Evolutionary conservation across 2,888 invertebrate genomes (phyloP), one percentile per base, ranked within the genome.

Genomic region (Biston stratarius): DNA sequence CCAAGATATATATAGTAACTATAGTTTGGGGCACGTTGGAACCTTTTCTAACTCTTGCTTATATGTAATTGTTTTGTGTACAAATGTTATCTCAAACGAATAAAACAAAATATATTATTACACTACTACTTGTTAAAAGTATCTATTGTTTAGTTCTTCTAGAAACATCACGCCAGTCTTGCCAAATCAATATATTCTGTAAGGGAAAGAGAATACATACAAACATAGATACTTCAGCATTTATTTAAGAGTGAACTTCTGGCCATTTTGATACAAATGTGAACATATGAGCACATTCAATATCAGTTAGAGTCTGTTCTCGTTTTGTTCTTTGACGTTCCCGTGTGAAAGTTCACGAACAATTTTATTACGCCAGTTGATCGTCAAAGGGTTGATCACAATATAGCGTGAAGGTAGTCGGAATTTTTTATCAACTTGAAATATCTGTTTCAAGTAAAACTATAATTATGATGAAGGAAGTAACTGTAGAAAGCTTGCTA

Each of bases 241-340:
- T 15, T 11, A 12, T 15, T 8, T 12, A 9, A 12, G 15, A 6
- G 11, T 38, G 9, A 24, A 10, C 6, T 6, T 42, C 8, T 10
- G 6, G 24, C 47, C 34, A 58, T 40, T 59, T 59, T 42, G 40
- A 42, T 49, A 59, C 33, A 59, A 49, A 40, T 49, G 40, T 47
- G 48, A 49, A 33, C 10, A 36, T 45, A 12, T 12, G 59, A 59
- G 49, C 33, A 40, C 33, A 59, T 59, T 51, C 59, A 59, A 59
- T 59, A 59, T 59, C 59, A 51, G 38, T 48, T 59, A 59, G 47
- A 48, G 58, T 49, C 59, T 49, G 48, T 59, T 49, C 48, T 48
- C 12, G 10, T 57, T 52, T 59, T 48, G 48, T 48, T 24, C 45
- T 57, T 57, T 57, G 57, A 57, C 14, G 14, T 15, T 57, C 38